Evolutionary conservation across 2,113 vertebrate species (phyloP), one percentile per base, ranked within the genome.

Genomic region (Paramisgurnus dabryanus): DNA sequence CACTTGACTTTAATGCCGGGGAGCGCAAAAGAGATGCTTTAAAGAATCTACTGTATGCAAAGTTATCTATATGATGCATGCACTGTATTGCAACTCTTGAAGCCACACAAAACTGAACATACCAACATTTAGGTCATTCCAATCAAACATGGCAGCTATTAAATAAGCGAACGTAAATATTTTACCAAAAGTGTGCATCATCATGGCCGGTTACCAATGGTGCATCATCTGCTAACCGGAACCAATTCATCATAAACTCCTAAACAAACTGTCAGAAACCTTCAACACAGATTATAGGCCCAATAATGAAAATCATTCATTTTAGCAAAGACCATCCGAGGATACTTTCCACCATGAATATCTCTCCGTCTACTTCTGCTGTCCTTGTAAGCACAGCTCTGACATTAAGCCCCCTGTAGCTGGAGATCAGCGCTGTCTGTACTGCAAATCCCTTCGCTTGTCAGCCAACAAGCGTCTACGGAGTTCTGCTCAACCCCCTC

Each of bases 361-460:
- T 75, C 40, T 75, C 43, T 17, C 58, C 10, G 43, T 53, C 18
- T 67, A 50, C 67, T 67, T 80, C 63, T 80, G n/a, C 61, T n/a
- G 8, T 78, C 18, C 50, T 55, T 58, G 67, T 69, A 78, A 78
- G 67, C 53, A 63, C 40, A 18, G 41, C 67, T 72, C 55, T 73
- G 81, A 82, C 76, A 78, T 40, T 82, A 82, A 82, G 74, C 49
- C 74, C 47, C 15, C 60, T 47, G 27, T 55, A 69, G 73, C 18
- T 13, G 22, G 49, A 66, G 60, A 82, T 71, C 76, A 78, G 60
- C 13, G 50, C 53, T 18, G 60, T 64, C 60, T 74, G 55, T 50
- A 79, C 67, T 73, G 47, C 43, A 83, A 83, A 83, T 79, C 81
- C 69, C 65, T 63, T 49, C 43, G 7, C 75, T 39, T 76, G 72